Evolutionary conservation across 2,888 invertebrate genomes (phyloP), one percentile per base, ranked within the genome.

Genomic region (Drosophila mayaguana): DNA sequence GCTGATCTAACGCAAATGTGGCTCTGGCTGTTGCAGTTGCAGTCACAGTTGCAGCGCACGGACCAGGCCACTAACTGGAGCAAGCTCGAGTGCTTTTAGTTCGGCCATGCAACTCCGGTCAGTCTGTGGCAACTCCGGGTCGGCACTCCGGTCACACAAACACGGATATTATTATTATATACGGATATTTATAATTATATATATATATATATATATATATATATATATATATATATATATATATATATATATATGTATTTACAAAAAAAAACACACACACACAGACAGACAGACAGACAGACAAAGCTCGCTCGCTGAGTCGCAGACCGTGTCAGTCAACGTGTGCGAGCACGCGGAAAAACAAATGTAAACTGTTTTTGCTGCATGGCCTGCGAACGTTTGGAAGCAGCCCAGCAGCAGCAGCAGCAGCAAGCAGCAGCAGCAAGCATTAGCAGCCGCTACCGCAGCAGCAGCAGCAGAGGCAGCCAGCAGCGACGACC

Each of bases 321-420:
- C 82, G 70, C 84, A 80, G 89, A 88, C 91, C 85, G 74, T 76
- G 69, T 75, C 80, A 81, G 86, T 89, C 80, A 89, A 88, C 91
- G 91, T 93, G 92, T 93, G 93, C 92, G 92, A 92, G 91, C 93
- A 93, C 92, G 92, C 93, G 93, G 92, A 93, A 93, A 92, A 93
- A 93, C 93, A 93, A 93, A 92, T 91, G 92, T 90, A 93, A 93
- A 93, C 93, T 93, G 92, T 92, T 92, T 83, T 90, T 89, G 85
- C 90, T 90, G 88, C 89, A 85, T 73, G 88, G 74, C 74, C 77
- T 38, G 65, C 70, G 34, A 71, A 18, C 63, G 65, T 73, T 83
- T 73, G 73, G 78, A 81, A 84, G 78, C 88, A 71, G 72, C 72
- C 66, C 63, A 60, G 60, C 55, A 70, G 72, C 65, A 63, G 78